These are phyloP conservation scores for Entomobrya proxima DNA, from an alignment of 2,888 invertebrate species.

Conservation along the genomic window DNA sequence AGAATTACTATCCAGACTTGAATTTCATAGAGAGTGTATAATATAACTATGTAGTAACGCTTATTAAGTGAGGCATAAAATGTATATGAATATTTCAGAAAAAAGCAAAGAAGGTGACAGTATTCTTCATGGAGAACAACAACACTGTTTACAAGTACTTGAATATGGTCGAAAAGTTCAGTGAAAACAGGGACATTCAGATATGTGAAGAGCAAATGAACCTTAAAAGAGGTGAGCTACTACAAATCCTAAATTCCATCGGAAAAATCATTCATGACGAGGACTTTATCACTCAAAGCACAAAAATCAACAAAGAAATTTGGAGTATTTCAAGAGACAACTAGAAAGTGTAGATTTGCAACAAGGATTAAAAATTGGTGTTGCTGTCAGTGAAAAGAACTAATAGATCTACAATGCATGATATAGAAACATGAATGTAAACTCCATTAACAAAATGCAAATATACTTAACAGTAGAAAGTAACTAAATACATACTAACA, in stretches of 20 bases:
- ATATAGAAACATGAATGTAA: no score
- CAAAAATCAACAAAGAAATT: slow-evolving; percentile 89
- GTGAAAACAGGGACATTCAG: slow-evolving; percentile 77
- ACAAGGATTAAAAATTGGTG: not conserved
- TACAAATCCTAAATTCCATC: slow-evolving; percentile 82
- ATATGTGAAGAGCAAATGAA: slow-evolving; percentile 86
- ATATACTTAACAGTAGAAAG: no score
- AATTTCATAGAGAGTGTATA: no score
- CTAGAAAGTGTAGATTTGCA: not conserved
- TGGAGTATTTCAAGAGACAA: slow-evolving; percentile 82
- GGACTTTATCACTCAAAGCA: slow-evolving; percentile 85
- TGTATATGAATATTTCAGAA: slow-evolving; percentile 51
- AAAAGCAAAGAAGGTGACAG: slow-evolving; percentile 69
- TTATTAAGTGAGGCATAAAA: no score
- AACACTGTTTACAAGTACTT: slow-evolving; percentile 76
- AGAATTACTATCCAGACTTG: no score
- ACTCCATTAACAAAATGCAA: no score
- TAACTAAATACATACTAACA: no score
- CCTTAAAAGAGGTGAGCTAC: slow-evolving; percentile 82
- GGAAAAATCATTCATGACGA: slow-evolving; percentile 84
- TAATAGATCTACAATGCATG: not conserved
- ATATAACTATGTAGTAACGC: no score
- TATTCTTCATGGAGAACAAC: slow-evolving; percentile 74
- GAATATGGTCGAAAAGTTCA: slow-evolving; percentile 80
- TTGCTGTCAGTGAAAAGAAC: not conserved